Conservation (phyloP, 2,113 vertebrate genomes). For the Muntiacus muntjak region DNA sequence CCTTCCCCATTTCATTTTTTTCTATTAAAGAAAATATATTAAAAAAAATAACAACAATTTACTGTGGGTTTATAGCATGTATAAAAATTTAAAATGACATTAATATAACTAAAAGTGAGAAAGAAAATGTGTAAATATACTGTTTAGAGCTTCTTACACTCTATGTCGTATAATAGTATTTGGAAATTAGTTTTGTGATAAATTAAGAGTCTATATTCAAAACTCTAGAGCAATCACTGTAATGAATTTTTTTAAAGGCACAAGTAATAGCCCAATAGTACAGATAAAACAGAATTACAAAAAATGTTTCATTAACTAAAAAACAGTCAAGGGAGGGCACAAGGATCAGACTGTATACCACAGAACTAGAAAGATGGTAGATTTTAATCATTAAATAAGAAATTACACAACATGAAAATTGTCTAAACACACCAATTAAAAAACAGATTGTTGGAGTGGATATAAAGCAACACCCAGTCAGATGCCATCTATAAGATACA, state of each 20-base stretch:
- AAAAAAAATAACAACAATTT: background rate
- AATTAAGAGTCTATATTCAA: background rate
- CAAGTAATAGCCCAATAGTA: background rate
- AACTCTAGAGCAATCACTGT: background rate
- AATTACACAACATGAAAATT: background rate
- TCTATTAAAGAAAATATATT: background rate
- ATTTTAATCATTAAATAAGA: background rate
- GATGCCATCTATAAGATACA: background rate
- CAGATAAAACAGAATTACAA: background rate
- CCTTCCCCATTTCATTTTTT: background rate
- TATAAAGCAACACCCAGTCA: background rate
- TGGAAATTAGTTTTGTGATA: background rate
- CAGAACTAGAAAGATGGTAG: rapidly evolving
- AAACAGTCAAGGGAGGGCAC: background rate
- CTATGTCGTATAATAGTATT: rapidly evolving
- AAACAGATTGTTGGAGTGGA: rapidly evolving
- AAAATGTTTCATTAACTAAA: background rate
- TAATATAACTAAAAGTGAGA: background rate
- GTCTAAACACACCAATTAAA: background rate
- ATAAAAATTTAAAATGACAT: background rate
- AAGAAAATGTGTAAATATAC: background rate
- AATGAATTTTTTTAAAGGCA: background rate
- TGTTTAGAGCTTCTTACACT: background rate
- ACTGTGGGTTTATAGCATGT: background rate
- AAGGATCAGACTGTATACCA: background rate